A percentile compares a stretch with the other conserved stretches of the same genome.
These are phyloP conservation scores for Argyrosomus regius DNA, from an alignment of 2,797 vertebrate genomes.

Conservation along the genomic window DNA sequence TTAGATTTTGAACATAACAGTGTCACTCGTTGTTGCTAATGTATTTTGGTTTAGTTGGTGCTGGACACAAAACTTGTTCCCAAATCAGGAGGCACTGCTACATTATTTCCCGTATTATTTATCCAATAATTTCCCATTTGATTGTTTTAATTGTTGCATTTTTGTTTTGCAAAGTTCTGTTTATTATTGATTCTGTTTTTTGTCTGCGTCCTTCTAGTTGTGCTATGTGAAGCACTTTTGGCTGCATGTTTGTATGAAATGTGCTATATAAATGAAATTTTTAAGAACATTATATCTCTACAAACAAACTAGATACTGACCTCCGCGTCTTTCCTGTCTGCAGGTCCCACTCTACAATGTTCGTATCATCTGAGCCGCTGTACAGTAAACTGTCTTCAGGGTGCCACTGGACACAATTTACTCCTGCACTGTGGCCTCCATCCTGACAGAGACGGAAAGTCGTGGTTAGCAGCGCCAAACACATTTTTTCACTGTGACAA, in stretches of 20 bases:
- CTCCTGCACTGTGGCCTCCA: constrained; percentile 91
- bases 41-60: neutral
- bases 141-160: no score
- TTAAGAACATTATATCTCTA: neutral
- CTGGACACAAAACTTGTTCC: neutral
- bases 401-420: constrained; percentile 97
- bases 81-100: neutral
- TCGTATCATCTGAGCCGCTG: constrained; percentile 96
- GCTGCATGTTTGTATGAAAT: no score
- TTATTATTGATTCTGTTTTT: no score
- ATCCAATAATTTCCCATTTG: no score
- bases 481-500: neutral
- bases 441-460: constrained; percentile 81
- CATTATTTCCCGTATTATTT: neutral
- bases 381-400: constrained; percentile 92
- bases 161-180: no score
- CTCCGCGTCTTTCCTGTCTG: constrained; percentile 94
- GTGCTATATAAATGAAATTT: neutral
- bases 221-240: no score
- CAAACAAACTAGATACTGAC: constrained; percentile 77
- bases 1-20: neutral
- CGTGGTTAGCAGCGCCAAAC: neutral
- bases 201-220: no score
- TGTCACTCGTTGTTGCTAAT: rapidly evolving
- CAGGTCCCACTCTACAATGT: constrained; percentile 97